Percentiles rank a stretch among this genome's conserved stretches.
These are phyloP conservation scores for Antedon mediterranea DNA, from an alignment of 53 echinoderm and acorn worm species.

Conservation along the genomic window DNA sequence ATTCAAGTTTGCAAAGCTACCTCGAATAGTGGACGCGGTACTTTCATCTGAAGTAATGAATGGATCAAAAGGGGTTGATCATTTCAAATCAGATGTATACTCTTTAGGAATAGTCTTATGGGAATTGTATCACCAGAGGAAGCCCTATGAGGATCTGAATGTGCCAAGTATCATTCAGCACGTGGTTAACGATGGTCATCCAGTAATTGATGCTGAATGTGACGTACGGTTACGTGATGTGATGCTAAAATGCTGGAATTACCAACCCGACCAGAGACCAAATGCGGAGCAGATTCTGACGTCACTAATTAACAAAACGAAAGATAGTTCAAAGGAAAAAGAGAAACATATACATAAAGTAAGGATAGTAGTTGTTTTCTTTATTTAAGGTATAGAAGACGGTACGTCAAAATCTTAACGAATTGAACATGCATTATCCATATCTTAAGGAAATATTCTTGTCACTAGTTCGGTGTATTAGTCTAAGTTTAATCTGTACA, in stretches of 20 bases:
- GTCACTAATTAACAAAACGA: not conserved
- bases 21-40: not conserved
- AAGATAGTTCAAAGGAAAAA: too few species aligned
- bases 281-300: not conserved
- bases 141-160: not conserved
- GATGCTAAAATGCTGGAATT: not conserved
- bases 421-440: too few species aligned
- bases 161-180: not conserved
- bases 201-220: not conserved
- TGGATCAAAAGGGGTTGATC: not conserved
- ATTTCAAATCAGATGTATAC: not conserved
- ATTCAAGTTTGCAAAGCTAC: too few species aligned
- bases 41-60: not conserved
- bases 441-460: too few species aligned
- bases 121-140: not conserved
- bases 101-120: not conserved
- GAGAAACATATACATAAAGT: too few species aligned
- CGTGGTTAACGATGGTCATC: not conserved
- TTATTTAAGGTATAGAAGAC: too few species aligned
- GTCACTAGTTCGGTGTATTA: too few species aligned
- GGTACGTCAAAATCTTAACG: too few species aligned
- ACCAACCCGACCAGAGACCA: not conserved
- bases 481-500: too few species aligned
- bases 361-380: too few species aligned
- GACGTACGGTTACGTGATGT: not conserved